These are phyloP conservation scores for Netelia fuscicornis DNA, from an alignment of 2,888 invertebrate genomes.

Conservation along the genomic window DNA sequence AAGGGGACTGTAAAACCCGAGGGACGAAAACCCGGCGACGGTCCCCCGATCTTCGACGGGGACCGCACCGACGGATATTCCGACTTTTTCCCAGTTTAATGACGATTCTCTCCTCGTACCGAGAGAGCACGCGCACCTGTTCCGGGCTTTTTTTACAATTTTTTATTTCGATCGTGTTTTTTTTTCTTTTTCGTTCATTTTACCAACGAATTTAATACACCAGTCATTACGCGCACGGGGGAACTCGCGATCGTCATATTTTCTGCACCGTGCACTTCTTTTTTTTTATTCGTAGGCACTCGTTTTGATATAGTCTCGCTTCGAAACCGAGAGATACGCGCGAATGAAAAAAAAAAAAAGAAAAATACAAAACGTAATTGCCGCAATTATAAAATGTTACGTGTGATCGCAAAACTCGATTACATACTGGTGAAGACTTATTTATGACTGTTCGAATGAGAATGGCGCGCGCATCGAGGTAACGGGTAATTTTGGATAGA, in stretches of 20 bases:
- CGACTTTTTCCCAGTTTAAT: conserved; percentile 69
- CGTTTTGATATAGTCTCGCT: conserved; percentile 15
- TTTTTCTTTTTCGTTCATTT: neutral
- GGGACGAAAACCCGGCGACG: conserved; percentile 30
- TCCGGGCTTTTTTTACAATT: conserved; percentile 45
- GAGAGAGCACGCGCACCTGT: conserved; percentile 73
- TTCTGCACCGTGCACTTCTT: conserved; percentile 17
- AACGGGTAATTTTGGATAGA: no score
- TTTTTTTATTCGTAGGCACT: neutral
- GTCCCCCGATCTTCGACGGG: conserved; percentile 32
- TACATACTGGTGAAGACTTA: conserved; percentile 1
- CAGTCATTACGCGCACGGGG: conserved; percentile 73
- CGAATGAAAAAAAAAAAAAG: neutral
- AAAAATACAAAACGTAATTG: conserved; percentile 60
- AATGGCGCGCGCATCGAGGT: conserved; percentile 6
- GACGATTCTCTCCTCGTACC: conserved; percentile 43
- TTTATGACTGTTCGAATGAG: conserved; percentile 1
- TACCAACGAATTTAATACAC: conserved; percentile 69
- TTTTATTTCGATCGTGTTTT: conserved; percentile 76
- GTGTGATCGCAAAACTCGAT: conserved; percentile 18
- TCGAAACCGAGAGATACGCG: neutral
- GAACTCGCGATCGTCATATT: conserved; percentile 33
- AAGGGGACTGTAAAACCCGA: conserved; percentile 66
- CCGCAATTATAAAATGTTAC: conserved; percentile 40
- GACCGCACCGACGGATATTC: conserved; percentile 48